These are phyloP conservation scores for Oreochromis aureus DNA, from an alignment of 2,113 vertebrate species.

Conservation along the genomic window DNA sequence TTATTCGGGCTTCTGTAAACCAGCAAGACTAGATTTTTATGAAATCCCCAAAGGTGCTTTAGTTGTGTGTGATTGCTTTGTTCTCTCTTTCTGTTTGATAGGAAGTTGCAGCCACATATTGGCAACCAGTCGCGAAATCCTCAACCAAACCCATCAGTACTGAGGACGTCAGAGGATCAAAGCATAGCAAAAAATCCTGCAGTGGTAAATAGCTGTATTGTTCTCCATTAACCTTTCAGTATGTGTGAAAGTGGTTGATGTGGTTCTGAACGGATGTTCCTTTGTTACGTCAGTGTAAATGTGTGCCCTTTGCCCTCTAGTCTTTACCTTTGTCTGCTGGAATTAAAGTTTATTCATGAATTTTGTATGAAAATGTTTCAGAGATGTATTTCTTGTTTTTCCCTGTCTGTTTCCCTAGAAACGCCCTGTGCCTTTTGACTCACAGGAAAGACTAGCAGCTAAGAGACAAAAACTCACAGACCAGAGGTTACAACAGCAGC, in stretches of 20 bases:
- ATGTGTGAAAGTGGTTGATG: neutral
- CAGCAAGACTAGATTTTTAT: neutral
- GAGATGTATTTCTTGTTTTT: neutral
- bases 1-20: neutral
- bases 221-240: neutral
- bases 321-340: neutral
- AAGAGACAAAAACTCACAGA: constrained; percentile 68
- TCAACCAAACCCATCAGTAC: constrained; percentile 41
- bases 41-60: neutral
- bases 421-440: constrained; percentile 65
- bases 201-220: constrained; percentile 45
- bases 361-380: neutral
- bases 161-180: constrained; percentile 60
- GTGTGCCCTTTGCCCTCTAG: neutral
- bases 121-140: constrained; percentile 51
- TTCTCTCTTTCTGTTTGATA: constrained; percentile 32
- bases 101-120: constrained; percentile 64
- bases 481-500: constrained; percentile 44
- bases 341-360: neutral
- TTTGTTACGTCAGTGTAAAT: neutral
- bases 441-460: constrained; percentile 44
- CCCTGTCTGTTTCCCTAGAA: constrained; percentile 58
- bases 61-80: neutral
- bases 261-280: neutral
- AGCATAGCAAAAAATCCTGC: constrained; percentile 57